phyloP scores from a whole-genome alignment of 1,140 invertebrate genomes.

The Magallana ariakensis region DNA sequence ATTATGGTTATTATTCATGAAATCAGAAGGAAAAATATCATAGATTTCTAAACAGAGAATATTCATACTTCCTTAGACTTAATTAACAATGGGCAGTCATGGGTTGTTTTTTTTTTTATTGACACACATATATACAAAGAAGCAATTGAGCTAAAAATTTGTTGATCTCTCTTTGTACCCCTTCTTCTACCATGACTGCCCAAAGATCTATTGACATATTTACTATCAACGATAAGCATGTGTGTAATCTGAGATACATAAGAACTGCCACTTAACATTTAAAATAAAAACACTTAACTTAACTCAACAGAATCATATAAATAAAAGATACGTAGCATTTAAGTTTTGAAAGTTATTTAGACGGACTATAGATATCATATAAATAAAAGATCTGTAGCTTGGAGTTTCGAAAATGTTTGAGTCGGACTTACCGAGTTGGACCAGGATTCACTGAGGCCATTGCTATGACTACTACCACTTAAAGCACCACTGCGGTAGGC shows the following conservation, averaged over 20 bases:
- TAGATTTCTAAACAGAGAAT: constrained; percentile 18
- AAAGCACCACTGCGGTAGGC: constrained; percentile 19
- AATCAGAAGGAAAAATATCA: constrained; percentile 29
- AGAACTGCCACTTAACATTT: constrained; percentile 2
- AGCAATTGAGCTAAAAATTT: not conserved
- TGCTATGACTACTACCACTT: constrained; percentile 43
- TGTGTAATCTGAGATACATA: constrained; percentile 15
- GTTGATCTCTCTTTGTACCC: not conserved
- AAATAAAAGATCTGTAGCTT: too few relatives aligned
- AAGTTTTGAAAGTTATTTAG: not conserved
- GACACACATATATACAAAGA: not conserved
- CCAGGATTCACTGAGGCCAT: constrained; percentile 25
- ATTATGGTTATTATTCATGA: constrained; percentile 32
- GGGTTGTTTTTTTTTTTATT: not conserved
- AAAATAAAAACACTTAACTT: not conserved
- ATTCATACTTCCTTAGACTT: constrained; percentile 5
- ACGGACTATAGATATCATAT: not conserved
- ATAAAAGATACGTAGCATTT: too few relatives aligned
- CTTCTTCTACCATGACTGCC: not conserved
- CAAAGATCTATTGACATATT: constrained; percentile 11
- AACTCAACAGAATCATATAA: not conserved
- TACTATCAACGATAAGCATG: not conserved
- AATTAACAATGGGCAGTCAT: constrained; percentile 7
- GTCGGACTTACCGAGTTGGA: constrained; percentile 28
- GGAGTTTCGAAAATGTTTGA: not conserved